phyloP scores from a whole-genome alignment of 2,797 vertebrate species.

The Spondyliosoma cantharus region DNA sequence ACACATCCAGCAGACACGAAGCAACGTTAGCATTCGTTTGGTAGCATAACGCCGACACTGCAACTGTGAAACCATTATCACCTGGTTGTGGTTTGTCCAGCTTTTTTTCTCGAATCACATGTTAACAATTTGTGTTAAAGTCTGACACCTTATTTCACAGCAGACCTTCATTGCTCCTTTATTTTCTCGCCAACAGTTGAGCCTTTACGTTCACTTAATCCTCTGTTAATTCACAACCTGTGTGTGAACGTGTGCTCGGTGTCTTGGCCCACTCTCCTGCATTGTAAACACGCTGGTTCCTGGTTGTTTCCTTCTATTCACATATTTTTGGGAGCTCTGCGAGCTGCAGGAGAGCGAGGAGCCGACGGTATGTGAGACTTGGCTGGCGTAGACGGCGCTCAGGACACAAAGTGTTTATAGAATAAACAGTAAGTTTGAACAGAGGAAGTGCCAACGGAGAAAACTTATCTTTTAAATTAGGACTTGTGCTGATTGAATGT shows the following conservation, averaged over 20 bases:
- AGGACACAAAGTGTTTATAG: background rate
- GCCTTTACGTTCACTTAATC: background rate
- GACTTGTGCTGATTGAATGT: background rate
- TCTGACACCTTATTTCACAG: background rate
- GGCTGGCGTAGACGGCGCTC: background rate
- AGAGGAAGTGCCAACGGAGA: conserved; percentile 2
- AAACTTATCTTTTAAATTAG: background rate
- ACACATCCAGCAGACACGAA: too few relatives aligned
- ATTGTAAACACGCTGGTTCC: conserved; percentile 37
- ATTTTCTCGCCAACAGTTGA: background rate
- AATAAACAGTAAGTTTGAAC: background rate
- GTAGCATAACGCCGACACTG: too few relatives aligned
- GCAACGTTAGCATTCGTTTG: too few relatives aligned
- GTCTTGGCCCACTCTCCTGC: conserved; percentile 6
- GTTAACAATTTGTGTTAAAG: background rate
- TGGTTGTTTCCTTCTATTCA: conserved; percentile 37
- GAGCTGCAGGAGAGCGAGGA: background rate
- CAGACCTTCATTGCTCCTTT: conserved; percentile 6
- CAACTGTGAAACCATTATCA: background rate
- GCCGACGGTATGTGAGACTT: background rate
- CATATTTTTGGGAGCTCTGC: conserved; percentile 33
- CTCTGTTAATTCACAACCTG: background rate
- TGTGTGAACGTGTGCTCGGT: background rate
- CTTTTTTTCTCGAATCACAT: background rate
- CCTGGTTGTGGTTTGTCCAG: background rate